Conservation (phyloP, 2,888 invertebrate genomes). For the Saturnia pavonia region DNA sequence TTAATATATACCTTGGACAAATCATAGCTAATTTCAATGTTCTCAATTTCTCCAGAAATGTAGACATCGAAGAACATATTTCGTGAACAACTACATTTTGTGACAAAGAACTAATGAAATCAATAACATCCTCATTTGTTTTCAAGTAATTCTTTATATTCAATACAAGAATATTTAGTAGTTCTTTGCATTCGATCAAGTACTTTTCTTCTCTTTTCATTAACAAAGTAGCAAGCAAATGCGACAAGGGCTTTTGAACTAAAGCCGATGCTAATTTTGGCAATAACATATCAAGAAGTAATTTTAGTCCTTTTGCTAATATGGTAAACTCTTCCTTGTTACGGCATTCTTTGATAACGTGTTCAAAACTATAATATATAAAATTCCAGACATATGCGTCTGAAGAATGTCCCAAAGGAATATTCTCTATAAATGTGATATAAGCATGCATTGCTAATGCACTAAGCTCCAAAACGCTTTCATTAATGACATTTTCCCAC, state of each 20-base stretch:
- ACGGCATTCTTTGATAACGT: conserved; percentile 69
- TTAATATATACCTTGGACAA: conserved; percentile 56
- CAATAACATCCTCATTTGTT: conserved; percentile 69
- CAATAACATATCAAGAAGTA: conserved; percentile 65
- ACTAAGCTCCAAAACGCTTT: conserved; percentile 75
- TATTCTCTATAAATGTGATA: conserved; percentile 71
- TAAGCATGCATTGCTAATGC: conserved; percentile 81
- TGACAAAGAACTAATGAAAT: conserved; percentile 49
- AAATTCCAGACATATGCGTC: conserved; percentile 81
- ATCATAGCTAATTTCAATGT: conserved; percentile 50
- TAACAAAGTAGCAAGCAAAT: conserved; percentile 78
- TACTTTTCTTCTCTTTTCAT: conserved; percentile 61
- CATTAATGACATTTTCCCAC: conserved; percentile 70
- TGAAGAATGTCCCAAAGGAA: conserved; percentile 66
- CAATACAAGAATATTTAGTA: conserved; percentile 79
- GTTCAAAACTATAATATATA: conserved; percentile 75
- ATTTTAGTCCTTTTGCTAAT: conserved; percentile 65
- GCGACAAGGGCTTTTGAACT: conserved; percentile 73
- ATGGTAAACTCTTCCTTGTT: conserved; percentile 49
- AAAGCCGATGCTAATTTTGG: conserved; percentile 58
- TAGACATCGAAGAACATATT: conserved; percentile 38
- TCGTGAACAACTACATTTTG: conserved; percentile 34
- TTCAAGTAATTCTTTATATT: conserved; percentile 70
- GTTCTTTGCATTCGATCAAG: conserved; percentile 52
- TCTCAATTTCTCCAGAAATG: conserved; percentile 56